Evolutionary conservation across 2,888 invertebrate species (phyloP), one percentile per base, ranked within the genome.

Genomic region (Caenorhabditis angaria): DNA sequence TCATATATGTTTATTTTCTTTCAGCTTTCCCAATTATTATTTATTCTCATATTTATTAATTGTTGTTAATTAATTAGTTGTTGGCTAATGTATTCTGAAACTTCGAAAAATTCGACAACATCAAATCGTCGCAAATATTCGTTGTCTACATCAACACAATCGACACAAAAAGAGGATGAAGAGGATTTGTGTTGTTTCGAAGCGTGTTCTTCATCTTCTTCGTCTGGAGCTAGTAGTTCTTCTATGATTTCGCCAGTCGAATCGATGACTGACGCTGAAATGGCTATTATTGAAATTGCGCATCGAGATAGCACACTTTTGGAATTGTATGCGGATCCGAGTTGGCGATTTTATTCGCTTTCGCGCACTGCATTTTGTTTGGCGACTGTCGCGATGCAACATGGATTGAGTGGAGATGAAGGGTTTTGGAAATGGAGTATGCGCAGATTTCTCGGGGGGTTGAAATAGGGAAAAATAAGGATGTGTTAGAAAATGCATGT

Each of bases 261-360:
- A 28, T 53, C 61, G 12, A 76, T 81, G 81, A 71, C 67, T 18
- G 79, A 76, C 22, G 65, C 65, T 48, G 81, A 79, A 55, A 51
- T 81, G 47, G 76, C 65, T 6, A 61, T 54, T 29, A 72, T 81
- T 50, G 81, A 81, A 51, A 22, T 66, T 29, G 81, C 81, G 2
- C 77, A 79, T 56, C 29, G 59, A 10, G 65, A 78, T 3, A 70
- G 71, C 35, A 51, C 51, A n/a, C 57, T 81, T 6, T 41, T 78
- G 5, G 76, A 79, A 18, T 65, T 75, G 2, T 81, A 81, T 51
- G 57, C 59, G 2, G 77, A 79, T 64, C 69, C 68, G 0, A 62
- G 68, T 14, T 70, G 76, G 65, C 62, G 79, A 22, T 81, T 79
- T 41, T 66, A 65, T 59, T 66, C 70, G 14, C 55, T 65, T 48